phyloP scores from a whole-genome alignment of 2,888 invertebrate genomes.

The Chaetoderma sp. region DNA sequence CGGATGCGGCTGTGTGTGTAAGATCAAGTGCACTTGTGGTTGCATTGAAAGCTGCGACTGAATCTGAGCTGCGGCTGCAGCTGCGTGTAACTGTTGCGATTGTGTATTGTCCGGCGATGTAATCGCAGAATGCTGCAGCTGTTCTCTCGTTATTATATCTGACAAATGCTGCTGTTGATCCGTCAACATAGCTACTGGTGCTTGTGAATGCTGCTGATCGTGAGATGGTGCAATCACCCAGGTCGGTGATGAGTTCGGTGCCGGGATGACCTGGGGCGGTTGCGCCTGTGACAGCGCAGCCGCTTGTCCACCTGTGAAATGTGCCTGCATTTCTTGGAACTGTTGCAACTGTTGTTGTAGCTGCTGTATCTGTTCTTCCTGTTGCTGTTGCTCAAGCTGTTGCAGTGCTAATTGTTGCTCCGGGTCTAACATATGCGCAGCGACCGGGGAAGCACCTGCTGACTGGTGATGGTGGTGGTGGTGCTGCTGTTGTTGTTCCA shows the following conservation, averaged over 20 bases:
- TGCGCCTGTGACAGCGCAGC: slow-evolving; percentile 43
- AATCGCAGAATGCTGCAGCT: slow-evolving; percentile 37
- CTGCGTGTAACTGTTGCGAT: neutral
- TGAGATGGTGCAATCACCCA: neutral
- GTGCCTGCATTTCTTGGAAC: slow-evolving; percentile 25
- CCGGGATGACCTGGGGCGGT: slow-evolving; percentile 36
- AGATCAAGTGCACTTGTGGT: slow-evolving; percentile 31
- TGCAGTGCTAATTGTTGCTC: slow-evolving; percentile 27
- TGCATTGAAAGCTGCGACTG: slow-evolving; percentile 32
- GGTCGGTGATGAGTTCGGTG: slow-evolving; percentile 43
- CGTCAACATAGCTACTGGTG: slow-evolving; percentile 69
- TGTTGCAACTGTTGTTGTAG: slow-evolving; percentile 34
- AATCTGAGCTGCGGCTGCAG: slow-evolving; percentile 50
- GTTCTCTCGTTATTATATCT: slow-evolving; percentile 37
- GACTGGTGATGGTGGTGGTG: slow-evolving; percentile 40
- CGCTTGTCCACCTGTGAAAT: slow-evolving; percentile 25
- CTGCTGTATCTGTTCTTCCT: slow-evolving; percentile 20
- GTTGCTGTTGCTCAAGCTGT: slow-evolving; percentile 31
- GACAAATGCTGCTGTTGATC: slow-evolving; percentile 49
- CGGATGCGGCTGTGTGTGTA: no score
- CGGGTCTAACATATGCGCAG: neutral
- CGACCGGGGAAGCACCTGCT: neutral
- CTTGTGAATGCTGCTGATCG: slow-evolving; percentile 66
- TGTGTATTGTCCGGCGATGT: neutral
- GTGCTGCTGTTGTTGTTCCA: slow-evolving; percentile 35